Conservation (phyloP, 1,140 invertebrate species). For the Cheumatopsyche charites region DNA sequence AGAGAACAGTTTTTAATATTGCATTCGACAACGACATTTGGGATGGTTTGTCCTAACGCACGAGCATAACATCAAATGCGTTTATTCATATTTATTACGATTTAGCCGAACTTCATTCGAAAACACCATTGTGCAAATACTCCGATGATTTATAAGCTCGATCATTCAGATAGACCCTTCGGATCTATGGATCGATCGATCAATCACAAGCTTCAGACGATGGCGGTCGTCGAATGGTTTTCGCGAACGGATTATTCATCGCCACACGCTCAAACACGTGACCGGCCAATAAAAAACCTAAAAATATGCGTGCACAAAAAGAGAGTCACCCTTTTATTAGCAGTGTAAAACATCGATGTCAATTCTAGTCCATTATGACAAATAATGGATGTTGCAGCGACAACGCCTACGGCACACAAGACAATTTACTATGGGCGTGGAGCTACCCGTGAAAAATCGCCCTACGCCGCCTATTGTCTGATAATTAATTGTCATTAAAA, state of each 20-base stretch:
- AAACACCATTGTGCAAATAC: no score
- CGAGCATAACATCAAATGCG: no score
- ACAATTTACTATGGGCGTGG: conserved; percentile 42
- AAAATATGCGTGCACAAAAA: conserved; percentile 1
- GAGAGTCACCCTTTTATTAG: conserved; percentile 31
- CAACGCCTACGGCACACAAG: conserved; percentile 19
- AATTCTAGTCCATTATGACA: conserved; percentile 25
- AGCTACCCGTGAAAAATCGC: conserved; percentile 36
- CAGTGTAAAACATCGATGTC: conserved; percentile 27
- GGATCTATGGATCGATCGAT: no score
- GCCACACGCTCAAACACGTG: conserved; percentile 10
- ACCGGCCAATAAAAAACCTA: not conserved
- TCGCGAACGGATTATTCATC: conserved; percentile 14
- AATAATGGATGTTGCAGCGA: conserved; percentile 34
- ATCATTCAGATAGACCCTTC: no score
- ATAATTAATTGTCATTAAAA: conserved; percentile 18
- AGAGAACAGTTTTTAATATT: no score
- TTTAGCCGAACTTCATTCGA: no score
- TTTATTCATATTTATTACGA: no score
- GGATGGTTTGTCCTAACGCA: no score
- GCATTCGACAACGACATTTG: no score
- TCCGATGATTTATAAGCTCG: no score
- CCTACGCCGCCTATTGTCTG: conserved; percentile 1
- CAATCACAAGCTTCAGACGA: not conserved
- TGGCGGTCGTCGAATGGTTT: not conserved